Percentiles rank a stretch among this genome's conserved stretches.
phyloP scores from a whole-genome alignment of 2,888 invertebrate genomes.

The Nesidiocoris tenuis region DNA sequence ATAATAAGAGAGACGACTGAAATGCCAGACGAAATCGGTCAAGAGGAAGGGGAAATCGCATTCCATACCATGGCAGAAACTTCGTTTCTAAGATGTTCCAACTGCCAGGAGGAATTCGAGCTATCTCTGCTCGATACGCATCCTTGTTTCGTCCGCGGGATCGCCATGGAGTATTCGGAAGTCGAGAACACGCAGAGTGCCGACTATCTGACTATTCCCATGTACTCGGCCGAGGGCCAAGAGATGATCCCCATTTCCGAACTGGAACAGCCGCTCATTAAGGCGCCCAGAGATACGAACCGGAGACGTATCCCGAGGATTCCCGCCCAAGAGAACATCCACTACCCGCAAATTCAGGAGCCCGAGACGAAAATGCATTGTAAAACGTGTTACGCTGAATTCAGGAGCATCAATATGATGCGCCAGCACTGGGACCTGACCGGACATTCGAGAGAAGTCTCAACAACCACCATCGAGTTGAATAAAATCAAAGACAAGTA shows the following conservation, averaged over 20 bases:
- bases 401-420: slow-evolving; percentile 42
- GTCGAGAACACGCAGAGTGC: slow-evolving; percentile 8
- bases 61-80: neutral
- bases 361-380: slow-evolving; percentile 42
- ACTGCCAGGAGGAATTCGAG: slow-evolving; percentile 45
- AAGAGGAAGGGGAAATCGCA: slow-evolving; percentile 11
- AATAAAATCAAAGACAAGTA: slow-evolving; percentile 47
- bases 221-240: neutral
- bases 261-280: neutral
- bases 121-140: slow-evolving; percentile 43
- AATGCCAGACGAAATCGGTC: neutral
- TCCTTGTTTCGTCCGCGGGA: slow-evolving; percentile 43
- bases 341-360: slow-evolving; percentile 12
- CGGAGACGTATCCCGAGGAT: slow-evolving; percentile 32
- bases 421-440: slow-evolving; percentile 47
- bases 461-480: slow-evolving; percentile 43
- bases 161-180: slow-evolving; percentile 43
- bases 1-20: slow-evolving; percentile 8
- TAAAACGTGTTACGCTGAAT: slow-evolving; percentile 46
- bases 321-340: slow-evolving; percentile 37
- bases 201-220: neutral
- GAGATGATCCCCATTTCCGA: neutral
- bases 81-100: slow-evolving; percentile 40
- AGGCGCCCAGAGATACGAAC: neutral
- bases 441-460: slow-evolving; percentile 46